A percentile compares a stretch with the other conserved stretches of the same genome.
Evolutionary conservation across 2,888 invertebrate species (phyloP).

Genomic region (Myathropa florea): DNA sequence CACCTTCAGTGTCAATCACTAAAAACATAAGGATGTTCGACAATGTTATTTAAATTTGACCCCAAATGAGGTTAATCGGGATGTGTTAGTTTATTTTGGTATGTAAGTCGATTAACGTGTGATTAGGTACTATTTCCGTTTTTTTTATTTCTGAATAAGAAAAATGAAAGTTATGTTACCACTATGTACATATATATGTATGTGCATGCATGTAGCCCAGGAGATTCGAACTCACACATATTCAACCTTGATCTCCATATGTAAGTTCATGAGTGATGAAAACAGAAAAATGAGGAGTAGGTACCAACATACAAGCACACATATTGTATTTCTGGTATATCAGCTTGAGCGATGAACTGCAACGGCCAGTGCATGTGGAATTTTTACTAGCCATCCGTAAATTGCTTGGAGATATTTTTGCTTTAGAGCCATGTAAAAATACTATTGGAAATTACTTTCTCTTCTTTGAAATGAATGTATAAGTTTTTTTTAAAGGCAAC

Average conservation of each 20-base stretch:
- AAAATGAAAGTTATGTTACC: constrained; percentile 58
- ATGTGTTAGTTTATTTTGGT: no score
- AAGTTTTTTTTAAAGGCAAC: constrained; percentile 27
- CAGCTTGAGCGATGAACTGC: constrained; percentile 56
- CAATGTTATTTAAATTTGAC: no score
- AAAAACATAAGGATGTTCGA: no score
- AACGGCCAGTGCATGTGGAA: constrained; percentile 44
- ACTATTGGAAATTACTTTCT: constrained; percentile 64
- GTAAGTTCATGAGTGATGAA: constrained; percentile 64
- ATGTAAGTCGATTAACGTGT: no score
- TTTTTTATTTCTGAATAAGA: no score
- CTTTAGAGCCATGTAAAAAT: constrained; percentile 49
- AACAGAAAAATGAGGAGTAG: constrained; percentile 16
- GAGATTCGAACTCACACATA: constrained; percentile 48
- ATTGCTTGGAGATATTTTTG: constrained; percentile 35
- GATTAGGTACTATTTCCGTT: no score
- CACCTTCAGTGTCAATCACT: no score
- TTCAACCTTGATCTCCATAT: constrained; percentile 64
- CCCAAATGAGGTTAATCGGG: no score
- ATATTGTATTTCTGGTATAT: constrained; percentile 11
- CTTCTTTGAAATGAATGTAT: constrained; percentile 53
- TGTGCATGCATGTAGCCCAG: neutral
- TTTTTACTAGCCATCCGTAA: constrained; percentile 23
- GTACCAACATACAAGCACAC: neutral
- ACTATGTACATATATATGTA: neutral